These are phyloP conservation scores for Palythoa grandis DNA, from an alignment of 92 coral and sea anemone species.

Conservation along the genomic window DNA sequence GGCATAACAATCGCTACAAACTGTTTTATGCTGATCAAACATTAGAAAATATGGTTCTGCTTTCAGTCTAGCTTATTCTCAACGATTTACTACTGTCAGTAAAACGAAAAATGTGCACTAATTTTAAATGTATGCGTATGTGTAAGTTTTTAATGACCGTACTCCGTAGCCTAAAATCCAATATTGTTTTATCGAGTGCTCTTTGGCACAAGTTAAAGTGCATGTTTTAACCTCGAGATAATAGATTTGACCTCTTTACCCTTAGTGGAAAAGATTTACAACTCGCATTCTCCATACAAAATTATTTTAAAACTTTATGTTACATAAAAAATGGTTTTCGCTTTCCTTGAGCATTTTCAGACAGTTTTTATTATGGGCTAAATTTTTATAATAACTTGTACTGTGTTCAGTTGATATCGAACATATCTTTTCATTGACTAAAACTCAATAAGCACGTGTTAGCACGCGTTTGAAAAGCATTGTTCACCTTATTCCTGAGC, in stretches of 20 bases:
- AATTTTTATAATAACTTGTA: not conserved
- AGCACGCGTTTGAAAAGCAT: not conserved
- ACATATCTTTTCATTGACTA: not conserved
- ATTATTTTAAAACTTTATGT: too few relatives aligned
- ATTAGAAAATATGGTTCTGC: not conserved
- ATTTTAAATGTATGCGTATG: too few relatives aligned
- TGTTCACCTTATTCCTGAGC: not conserved
- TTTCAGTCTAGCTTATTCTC: too few relatives aligned
- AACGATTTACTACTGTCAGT: too few relatives aligned
- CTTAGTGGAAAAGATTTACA: conserved; percentile 8
- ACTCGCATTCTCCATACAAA: too few relatives aligned
- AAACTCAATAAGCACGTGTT: conserved; percentile 30
- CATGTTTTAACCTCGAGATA: conserved; percentile 7
- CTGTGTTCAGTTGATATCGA: not conserved
- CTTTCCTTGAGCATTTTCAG: too few relatives aligned
- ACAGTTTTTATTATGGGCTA: too few relatives aligned
- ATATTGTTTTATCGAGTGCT: conserved; percentile 13
- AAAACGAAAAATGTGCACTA: too few relatives aligned
- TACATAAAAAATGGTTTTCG: too few relatives aligned
- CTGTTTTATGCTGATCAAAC: not conserved
- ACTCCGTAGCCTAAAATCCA: conserved; percentile 9
- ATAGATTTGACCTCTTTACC: not conserved
- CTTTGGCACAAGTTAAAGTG: conserved; percentile 25
- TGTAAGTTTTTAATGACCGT: not conserved
- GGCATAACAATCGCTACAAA: not conserved